A percentile compares a stretch with the other conserved stretches of the same genome.
phyloP scores from a whole-genome alignment of 2,113 vertebrate genomes.

The Chaetops frenatus region DNA sequence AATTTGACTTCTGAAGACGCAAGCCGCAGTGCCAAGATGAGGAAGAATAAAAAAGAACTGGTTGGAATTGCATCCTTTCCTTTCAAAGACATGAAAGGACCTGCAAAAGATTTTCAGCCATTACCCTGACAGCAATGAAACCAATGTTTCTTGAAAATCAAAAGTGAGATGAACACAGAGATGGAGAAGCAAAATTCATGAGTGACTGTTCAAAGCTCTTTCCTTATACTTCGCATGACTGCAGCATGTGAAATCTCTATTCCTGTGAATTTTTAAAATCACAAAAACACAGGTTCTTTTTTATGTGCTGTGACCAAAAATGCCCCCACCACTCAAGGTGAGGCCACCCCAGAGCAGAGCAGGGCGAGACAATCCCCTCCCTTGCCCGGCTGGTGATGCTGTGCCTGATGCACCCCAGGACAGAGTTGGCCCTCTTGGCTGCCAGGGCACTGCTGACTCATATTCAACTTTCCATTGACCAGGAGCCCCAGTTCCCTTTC shows the following conservation, averaged over 20 bases:
- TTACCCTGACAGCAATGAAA: neutral
- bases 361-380: neutral
- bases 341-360: neutral
- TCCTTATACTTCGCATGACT: neutral
- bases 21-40: neutral
- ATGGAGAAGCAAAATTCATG: neutral
- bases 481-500: neutral
- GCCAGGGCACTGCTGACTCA: neutral
- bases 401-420: neutral
- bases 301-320: neutral
- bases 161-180: neutral
- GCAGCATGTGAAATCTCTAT: neutral
- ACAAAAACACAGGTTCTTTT: neutral
- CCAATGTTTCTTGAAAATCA: neutral
- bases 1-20: neutral
- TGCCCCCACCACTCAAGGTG: neutral
- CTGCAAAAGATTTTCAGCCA: neutral
- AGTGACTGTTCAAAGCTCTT: neutral
- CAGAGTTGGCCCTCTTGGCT: rapidly evolving
- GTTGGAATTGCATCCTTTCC: neutral
- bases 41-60: neutral
- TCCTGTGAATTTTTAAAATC: neutral
- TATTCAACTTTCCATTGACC: too few species aligned
- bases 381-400: rapidly evolving
- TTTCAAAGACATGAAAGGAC: neutral